phyloP scores from a whole-genome alignment of 2,797 vertebrate genomes.

The Urophycis tenuis region DNA sequence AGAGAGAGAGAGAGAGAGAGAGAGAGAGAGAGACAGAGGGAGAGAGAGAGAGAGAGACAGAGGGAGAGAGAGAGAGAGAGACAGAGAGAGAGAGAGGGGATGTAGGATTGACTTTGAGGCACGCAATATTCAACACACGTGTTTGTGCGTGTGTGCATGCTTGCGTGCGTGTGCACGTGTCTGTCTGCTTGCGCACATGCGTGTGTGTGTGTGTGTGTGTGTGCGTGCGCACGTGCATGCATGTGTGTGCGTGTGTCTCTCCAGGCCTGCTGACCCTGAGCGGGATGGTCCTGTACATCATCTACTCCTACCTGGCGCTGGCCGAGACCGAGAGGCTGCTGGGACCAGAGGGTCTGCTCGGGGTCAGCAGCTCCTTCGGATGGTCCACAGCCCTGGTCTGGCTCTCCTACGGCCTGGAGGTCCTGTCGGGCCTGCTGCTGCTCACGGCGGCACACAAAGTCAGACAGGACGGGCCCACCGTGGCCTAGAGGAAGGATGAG shows the following conservation, averaged over 20 bases:
- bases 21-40: too few relatives aligned
- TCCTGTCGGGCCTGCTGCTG: slow-evolving; percentile 58
- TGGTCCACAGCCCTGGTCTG: slow-evolving; percentile 74
- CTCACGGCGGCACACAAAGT: slow-evolving; percentile 51
- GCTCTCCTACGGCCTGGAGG: slow-evolving; percentile 68
- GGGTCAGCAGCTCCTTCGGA: slow-evolving; percentile 63
- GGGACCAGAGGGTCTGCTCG: slow-evolving; percentile 49
- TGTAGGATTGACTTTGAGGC: too few relatives aligned
- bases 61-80: too few relatives aligned
- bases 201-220: too few relatives aligned
- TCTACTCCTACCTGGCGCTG: slow-evolving; percentile 66
- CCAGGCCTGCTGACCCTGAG: slow-evolving; percentile 70
- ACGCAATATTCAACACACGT: too few relatives aligned
- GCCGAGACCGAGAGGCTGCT: slow-evolving; percentile 53
- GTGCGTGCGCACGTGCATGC: slow-evolving; percentile 1
- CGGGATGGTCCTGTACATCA: slow-evolving; percentile 66
- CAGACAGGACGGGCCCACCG: slow-evolving; percentile 28
- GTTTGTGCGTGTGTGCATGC: too few relatives aligned
- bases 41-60: too few relatives aligned
- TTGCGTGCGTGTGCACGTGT: neutral
- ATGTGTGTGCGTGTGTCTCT: neutral
- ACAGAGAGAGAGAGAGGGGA: too few relatives aligned
- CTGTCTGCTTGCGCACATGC: too few relatives aligned
- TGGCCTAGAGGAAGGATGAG: slow-evolving; percentile 19
- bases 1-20: too few relatives aligned